Conservation (phyloP, 2,888 invertebrate species). For the Mimachlamys varia region DNA sequence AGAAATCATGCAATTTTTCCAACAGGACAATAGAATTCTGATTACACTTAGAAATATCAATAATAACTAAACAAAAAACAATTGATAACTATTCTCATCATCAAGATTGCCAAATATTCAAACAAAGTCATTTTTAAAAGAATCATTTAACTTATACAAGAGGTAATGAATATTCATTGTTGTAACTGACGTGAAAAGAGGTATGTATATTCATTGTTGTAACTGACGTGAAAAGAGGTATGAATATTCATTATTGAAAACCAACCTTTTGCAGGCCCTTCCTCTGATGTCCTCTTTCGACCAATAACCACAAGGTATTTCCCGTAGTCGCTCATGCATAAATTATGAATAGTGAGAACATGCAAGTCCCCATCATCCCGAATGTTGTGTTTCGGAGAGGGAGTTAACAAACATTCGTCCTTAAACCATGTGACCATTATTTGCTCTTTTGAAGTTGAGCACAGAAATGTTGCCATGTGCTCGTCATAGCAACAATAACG, state of each 20-base stretch:
- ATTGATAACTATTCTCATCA: too few relatives aligned
- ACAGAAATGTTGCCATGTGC: constrained; percentile 70
- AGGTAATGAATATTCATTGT: not conserved
- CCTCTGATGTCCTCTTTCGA: constrained; percentile 62
- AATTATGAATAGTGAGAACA: constrained; percentile 69
- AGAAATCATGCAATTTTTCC: not conserved
- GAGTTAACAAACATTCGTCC: constrained; percentile 71
- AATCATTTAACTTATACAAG: too few relatives aligned
- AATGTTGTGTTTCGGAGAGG: constrained; percentile 72
- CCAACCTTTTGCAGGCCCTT: constrained; percentile 64
- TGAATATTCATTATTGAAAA: constrained; percentile 42
- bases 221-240: not conserved
- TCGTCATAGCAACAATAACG: constrained; percentile 63
- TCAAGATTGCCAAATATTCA: too few relatives aligned
- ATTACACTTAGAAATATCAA: not conserved
- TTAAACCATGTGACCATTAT: constrained; percentile 77
- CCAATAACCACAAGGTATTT: constrained; percentile 86
- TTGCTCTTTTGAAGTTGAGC: constrained; percentile 72
- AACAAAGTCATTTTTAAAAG: too few relatives aligned
- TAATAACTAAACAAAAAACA: too few relatives aligned
- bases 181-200: not conserved
- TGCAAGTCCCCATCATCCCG: constrained; percentile 80
- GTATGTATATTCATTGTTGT: not conserved
- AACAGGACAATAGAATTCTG: not conserved
- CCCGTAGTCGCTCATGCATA: constrained; percentile 68